Conservation (phyloP, 2,113 vertebrate genomes). For the Cyanistes caeruleus region DNA sequence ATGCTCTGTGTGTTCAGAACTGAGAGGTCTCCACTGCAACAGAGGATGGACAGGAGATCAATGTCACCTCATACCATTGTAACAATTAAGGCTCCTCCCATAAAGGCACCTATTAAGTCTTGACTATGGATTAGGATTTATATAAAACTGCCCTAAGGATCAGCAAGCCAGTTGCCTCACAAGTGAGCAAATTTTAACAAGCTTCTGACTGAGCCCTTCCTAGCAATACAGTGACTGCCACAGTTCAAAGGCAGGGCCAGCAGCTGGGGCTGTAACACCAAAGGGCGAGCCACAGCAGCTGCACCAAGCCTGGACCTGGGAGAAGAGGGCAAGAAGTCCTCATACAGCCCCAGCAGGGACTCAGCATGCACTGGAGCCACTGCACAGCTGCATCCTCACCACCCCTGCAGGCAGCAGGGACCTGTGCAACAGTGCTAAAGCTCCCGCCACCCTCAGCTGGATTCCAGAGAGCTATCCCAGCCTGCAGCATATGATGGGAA, state of each 20-base stretch:
- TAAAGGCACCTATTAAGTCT: background rate
- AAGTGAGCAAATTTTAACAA: background rate
- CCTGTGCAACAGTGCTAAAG: background rate
- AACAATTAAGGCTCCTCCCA: background rate
- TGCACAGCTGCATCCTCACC: background rate
- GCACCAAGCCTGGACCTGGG: too few relatives aligned
- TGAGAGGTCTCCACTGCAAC: background rate
- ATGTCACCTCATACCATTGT: background rate
- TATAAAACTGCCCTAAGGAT: background rate
- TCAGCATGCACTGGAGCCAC: accelerated
- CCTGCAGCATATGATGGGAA: accelerated
- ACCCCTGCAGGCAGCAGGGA: accelerated
- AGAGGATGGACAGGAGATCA: background rate
- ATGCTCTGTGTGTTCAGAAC: background rate
- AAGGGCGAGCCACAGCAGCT: background rate
- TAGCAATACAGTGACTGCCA: too few relatives aligned
- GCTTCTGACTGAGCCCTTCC: background rate
- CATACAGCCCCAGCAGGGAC: background rate
- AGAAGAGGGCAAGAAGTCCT: background rate
- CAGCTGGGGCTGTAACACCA: background rate
- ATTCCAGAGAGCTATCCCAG: background rate
- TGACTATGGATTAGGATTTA: background rate
- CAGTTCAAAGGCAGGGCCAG: background rate
- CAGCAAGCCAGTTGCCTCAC: background rate
- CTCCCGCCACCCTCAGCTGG: background rate